Evolutionary conservation across 2,113 vertebrate genomes (phyloP).

Genomic region (mouse (Mus musculus)): DNA sequence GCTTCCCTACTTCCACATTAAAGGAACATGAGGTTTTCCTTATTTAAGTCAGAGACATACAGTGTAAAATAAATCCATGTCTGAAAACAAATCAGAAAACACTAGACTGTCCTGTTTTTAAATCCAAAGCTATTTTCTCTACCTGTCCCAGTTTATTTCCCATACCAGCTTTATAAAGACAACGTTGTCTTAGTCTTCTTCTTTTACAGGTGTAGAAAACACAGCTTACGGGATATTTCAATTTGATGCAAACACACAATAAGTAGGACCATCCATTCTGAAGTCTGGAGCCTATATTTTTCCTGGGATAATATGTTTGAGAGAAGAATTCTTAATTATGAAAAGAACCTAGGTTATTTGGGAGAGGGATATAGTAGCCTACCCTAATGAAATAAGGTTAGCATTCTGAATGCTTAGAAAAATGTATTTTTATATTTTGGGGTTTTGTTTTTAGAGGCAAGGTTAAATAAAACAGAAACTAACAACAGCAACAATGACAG

Average conservation of each 20-base stretch:
- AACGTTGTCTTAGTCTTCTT: neutral
- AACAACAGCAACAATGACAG: neutral
- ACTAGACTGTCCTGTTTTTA: neutral
- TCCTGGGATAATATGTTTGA: neutral
- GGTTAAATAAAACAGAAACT: neutral
- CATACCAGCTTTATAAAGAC: neutral
- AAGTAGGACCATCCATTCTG: neutral
- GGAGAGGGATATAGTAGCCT: neutral
- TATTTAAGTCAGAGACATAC: neutral
- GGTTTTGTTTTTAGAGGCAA: slow-evolving; percentile 23
- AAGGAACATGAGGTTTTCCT: neutral
- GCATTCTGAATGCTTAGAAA: neutral
- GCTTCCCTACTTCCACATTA: neutral
- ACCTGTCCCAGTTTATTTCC: neutral
- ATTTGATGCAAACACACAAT: neutral
- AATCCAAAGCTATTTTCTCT: neutral
- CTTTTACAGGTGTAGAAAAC: slow-evolving; percentile 12
- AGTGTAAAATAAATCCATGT: neutral
- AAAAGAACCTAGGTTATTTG: neutral
- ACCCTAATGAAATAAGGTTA: neutral
- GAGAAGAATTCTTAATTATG: neutral
- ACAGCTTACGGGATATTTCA: neutral
- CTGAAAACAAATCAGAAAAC: neutral
- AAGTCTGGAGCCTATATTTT: neutral
- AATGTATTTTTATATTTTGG: slow-evolving; percentile 4